Evolutionary conservation across 92 coral and sea anemone genomes (phyloP).

Genomic region (Heliopora coerulea): DNA sequence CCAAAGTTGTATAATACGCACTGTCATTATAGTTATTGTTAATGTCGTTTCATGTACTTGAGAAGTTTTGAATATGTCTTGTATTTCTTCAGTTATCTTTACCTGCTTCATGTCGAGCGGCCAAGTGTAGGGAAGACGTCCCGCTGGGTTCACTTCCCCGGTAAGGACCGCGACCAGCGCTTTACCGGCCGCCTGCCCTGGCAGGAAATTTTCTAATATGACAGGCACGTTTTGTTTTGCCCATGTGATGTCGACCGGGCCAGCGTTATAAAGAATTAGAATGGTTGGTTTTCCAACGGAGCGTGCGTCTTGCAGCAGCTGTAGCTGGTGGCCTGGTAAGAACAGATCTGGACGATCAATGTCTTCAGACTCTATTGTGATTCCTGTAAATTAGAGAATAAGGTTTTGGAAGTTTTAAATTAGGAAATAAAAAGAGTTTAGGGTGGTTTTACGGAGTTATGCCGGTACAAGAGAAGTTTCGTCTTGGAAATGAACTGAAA

Average conservation of each 20-base stretch:
- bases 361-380: conserved; percentile 45
- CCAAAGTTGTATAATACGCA: too few species aligned
- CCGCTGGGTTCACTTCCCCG: conserved; percentile 48
- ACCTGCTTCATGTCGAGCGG: conserved; percentile 52
- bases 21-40: too few species aligned
- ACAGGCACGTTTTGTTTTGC: conserved; percentile 47
- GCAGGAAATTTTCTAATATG: conserved; percentile 47
- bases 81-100: background rate
- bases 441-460: too few species aligned
- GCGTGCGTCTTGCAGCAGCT: conserved; percentile 49
- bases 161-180: conserved; percentile 41
- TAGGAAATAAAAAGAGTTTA: too few species aligned
- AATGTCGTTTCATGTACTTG: too few species aligned
- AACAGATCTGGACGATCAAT: conserved; percentile 39
- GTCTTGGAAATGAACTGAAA: too few species aligned
- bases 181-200: conserved; percentile 51
- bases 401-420: too few species aligned
- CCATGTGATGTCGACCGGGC: conserved; percentile 56
- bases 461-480: too few species aligned
- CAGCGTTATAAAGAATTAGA: conserved; percentile 51
- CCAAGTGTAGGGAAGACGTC: conserved; percentile 54
- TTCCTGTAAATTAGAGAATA: conserved; percentile 31
- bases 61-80: background rate
- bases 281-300: conserved; percentile 54
- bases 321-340: conserved; percentile 50